phyloP scores from a whole-genome alignment of 2,797 vertebrate species.

The Picus viridis region DNA sequence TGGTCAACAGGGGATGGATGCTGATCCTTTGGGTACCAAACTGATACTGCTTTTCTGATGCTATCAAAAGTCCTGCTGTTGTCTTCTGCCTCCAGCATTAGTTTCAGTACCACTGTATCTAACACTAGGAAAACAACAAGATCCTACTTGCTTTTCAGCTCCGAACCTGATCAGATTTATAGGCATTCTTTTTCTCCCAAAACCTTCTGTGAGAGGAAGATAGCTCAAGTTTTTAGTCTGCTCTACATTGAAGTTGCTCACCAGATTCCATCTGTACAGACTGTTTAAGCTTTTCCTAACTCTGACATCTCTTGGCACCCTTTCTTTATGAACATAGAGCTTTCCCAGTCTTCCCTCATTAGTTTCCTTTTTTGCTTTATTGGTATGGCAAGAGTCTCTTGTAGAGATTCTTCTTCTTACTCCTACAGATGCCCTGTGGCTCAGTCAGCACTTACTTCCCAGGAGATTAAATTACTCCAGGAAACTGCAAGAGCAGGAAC shows the following conservation, averaged over 20 bases:
- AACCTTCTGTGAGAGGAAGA: neutral
- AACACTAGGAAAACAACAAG: neutral
- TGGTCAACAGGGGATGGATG: neutral
- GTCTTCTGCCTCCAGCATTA: neutral
- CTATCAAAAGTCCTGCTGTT: neutral
- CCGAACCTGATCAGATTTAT: neutral
- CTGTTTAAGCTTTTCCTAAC: slow-evolving; percentile 3
- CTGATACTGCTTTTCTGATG: neutral
- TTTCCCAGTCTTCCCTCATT: neutral
- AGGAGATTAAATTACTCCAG: neutral
- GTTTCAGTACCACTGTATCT: neutral
- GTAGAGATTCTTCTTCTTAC: neutral
- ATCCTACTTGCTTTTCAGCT: neutral
- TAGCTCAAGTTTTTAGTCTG: neutral
- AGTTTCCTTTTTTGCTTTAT: slow-evolving; percentile 33
- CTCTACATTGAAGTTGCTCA: neutral
- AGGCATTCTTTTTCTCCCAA: neutral
- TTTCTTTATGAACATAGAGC: neutral
- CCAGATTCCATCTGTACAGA: neutral
- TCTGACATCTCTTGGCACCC: slow-evolving; percentile 37
- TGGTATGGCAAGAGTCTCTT: neutral
- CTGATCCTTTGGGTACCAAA: neutral
- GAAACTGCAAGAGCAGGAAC: neutral
- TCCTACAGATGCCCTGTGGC: slow-evolving; percentile 35
- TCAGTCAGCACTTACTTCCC: slow-evolving; percentile 1